Percentiles rank a stretch among this genome's conserved stretches.
These are phyloP conservation scores for Lasiurus cinereus DNA, from an alignment of 2,113 vertebrate species.

Conservation along the genomic window DNA sequence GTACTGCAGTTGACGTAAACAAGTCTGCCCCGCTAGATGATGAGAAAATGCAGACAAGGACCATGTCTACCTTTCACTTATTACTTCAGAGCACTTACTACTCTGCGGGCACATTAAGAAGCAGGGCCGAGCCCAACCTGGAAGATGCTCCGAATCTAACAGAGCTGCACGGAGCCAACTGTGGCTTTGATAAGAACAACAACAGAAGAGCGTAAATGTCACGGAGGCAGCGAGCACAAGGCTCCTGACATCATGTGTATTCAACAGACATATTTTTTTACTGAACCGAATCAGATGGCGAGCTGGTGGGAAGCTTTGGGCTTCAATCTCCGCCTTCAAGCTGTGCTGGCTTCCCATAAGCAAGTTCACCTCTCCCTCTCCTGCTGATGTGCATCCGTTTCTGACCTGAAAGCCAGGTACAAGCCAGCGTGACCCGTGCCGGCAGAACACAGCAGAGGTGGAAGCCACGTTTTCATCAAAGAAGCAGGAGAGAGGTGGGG, in stretches of 20 bases:
- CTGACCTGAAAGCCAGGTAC: background rate
- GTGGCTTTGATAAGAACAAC: background rate
- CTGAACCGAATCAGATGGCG: background rate
- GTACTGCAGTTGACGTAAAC: background rate
- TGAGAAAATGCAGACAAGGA: background rate
- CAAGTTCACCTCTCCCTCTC: background rate
- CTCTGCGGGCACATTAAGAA: background rate
- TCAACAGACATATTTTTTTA: background rate
- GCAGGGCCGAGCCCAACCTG: background rate
- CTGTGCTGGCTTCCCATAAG: background rate
- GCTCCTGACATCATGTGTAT: background rate
- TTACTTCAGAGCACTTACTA: background rate
- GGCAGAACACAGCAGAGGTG: background rate
- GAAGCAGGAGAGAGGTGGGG: background rate
- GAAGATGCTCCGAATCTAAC: background rate
- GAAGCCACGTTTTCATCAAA: background rate
- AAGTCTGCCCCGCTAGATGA: too few species aligned
- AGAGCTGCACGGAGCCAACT: background rate
- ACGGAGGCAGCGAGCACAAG: accelerated
- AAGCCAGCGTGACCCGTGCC: background rate
- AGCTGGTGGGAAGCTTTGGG: background rate
- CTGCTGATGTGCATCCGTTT: background rate
- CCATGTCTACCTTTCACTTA: background rate
- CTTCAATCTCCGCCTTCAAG: background rate
- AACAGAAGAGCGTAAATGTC: background rate